These are phyloP conservation scores for Tachysurus fulvidraco DNA, from an alignment of 2,113 vertebrate species.

Conservation along the genomic window DNA sequence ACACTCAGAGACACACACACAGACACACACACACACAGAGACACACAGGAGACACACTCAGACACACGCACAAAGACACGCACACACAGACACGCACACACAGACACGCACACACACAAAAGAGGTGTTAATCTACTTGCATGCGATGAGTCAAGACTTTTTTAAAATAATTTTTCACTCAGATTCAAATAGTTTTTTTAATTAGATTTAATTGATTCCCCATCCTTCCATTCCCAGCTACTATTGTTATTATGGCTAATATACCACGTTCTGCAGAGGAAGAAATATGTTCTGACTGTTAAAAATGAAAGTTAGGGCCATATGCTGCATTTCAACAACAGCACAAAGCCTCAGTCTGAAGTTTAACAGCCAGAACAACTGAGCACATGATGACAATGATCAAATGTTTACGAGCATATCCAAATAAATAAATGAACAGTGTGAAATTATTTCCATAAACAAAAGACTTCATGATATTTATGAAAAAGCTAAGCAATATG, in stretches of 20 bases:
- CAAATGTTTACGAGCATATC: background rate
- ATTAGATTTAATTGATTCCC: background rate
- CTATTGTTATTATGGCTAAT: background rate
- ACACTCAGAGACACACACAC: too few relatives aligned
- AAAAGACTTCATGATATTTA: background rate
- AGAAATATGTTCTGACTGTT: background rate
- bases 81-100: background rate
- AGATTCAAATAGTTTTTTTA: background rate
- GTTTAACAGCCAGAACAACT: background rate
- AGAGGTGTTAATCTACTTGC: too few relatives aligned
- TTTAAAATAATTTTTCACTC: too few relatives aligned
- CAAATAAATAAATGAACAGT: background rate
- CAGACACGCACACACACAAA: background rate
- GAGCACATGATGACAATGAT: background rate
- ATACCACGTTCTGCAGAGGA: background rate
- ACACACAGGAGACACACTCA: background rate
- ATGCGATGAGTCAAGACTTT: background rate
- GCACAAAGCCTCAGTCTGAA: background rate
- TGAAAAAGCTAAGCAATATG: constrained; percentile 4
- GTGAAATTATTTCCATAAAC: background rate
- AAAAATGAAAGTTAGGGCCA: background rate
- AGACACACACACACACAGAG: too few relatives aligned
- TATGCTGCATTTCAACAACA: background rate
- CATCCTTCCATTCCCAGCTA: background rate
- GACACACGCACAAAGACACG: background rate